phyloP scores from a whole-genome alignment of 2,888 invertebrate species.

The Drosophila peninsularis region DNA sequence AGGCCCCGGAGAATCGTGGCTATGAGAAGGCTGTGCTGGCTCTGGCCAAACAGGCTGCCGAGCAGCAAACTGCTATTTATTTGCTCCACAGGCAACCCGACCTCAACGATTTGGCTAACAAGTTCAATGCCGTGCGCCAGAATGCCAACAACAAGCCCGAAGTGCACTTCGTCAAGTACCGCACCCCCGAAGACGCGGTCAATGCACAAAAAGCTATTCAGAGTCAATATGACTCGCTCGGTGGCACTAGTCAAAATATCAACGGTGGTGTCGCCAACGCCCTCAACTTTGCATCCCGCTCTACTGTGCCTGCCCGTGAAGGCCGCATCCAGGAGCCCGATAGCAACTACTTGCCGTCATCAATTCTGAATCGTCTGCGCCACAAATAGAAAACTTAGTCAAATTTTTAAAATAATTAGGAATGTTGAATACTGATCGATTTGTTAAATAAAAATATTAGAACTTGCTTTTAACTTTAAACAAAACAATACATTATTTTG shows the following conservation, averaged over 20 bases:
- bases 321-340: conserved; percentile 53
- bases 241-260: conserved; percentile 61
- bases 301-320: conserved; percentile 48
- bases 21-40: conserved; percentile 75
- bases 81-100: conserved; percentile 78
- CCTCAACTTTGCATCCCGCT: conserved; percentile 76
- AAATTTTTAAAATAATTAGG: conserved; percentile 24
- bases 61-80: conserved; percentile 79
- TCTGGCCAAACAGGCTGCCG: conserved; percentile 77
- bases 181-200: conserved; percentile 75
- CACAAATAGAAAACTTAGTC: conserved; percentile 33
- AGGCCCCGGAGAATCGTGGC: conserved; percentile 77
- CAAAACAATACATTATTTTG: not conserved
- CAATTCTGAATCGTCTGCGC: conserved; percentile 72
- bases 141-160: conserved; percentile 69
- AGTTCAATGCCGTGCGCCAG: conserved; percentile 70
- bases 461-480: not conserved
- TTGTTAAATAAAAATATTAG: conserved; percentile 35
- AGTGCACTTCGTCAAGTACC: conserved; percentile 81
- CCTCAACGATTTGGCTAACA: conserved; percentile 69
- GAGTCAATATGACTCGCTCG: conserved; percentile 72
- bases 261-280: conserved; percentile 78
- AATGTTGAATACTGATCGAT: conserved; percentile 42
- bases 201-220: conserved; percentile 78
- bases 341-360: conserved; percentile 68